Evolutionary conservation across 1,140 invertebrate genomes (phyloP).

Genomic region (Propsilocerus akamusi): DNA sequence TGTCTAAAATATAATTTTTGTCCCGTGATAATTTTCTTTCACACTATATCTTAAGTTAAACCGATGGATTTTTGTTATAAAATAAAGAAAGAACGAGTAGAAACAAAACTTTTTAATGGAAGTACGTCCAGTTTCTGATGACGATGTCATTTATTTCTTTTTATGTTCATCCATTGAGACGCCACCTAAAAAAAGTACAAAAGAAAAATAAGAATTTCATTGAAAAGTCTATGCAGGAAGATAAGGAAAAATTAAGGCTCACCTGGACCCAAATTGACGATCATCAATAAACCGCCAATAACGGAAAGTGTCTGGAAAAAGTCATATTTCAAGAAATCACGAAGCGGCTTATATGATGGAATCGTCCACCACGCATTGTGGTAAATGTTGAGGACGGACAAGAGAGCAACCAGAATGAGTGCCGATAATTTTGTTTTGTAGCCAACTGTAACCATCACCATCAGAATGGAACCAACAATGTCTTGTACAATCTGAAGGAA

Average conservation of each 20-base stretch:
- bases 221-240: no score
- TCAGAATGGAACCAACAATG: slow-evolving; percentile 80
- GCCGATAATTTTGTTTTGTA: slow-evolving; percentile 98
- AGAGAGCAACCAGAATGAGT: slow-evolving; percentile 76
- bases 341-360: slow-evolving; percentile 80
- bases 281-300: slow-evolving; percentile 96
- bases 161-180: slow-evolving; percentile 99
- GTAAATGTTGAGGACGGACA: slow-evolving; percentile 85
- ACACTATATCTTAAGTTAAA: no score
- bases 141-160: slow-evolving; percentile 73
- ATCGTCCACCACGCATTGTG: slow-evolving; percentile 98
- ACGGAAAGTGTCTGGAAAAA: slow-evolving; percentile 99
- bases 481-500: slow-evolving; percentile 81
- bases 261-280: slow-evolving; percentile 95
- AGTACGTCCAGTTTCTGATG: no score
- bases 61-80: no score
- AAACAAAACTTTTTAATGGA: no score
- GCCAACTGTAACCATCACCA: slow-evolving; percentile 91
- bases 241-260: no score
- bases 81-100: no score
- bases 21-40: no score
- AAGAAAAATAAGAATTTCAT: no score
- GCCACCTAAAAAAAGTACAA: no score
- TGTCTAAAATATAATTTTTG: no score
- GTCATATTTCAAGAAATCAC: slow-evolving; percentile 99